These are phyloP conservation scores for Mirounga angustirostris DNA, from an alignment of 2,113 vertebrate species.

Conservation along the genomic window DNA sequence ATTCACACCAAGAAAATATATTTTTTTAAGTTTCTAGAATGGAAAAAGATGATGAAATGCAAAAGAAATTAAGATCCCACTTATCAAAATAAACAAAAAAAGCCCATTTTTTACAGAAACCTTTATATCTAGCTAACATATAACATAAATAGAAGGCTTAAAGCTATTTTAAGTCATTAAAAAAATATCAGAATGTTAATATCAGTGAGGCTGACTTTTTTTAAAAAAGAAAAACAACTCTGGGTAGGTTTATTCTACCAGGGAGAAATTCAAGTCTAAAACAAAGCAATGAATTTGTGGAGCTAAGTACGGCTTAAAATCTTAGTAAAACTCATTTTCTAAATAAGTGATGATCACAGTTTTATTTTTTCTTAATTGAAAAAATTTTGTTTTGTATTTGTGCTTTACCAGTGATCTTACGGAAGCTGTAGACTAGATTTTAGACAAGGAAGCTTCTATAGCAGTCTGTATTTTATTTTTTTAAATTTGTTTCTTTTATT, in stretches of 20 bases:
- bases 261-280: background rate
- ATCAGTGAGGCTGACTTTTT: background rate
- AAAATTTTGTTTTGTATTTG: too few species aligned
- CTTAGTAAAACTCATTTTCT: background rate
- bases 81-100: background rate
- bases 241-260: background rate
- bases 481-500: too few species aligned
- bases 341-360: background rate
- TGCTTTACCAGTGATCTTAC: too few species aligned
- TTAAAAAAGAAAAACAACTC: background rate
- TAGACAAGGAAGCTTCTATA: too few species aligned
- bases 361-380: too few species aligned
- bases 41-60: background rate
- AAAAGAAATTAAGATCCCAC: background rate
- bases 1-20: background rate
- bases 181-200: background rate
- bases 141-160: background rate
- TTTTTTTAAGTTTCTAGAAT: background rate
- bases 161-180: background rate
- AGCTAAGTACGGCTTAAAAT: background rate
- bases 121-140: background rate
- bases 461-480: too few species aligned
- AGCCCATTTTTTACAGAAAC: background rate
- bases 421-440: too few species aligned
- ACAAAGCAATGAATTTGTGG: background rate